Evolutionary conservation across 2,888 invertebrate genomes (phyloP).

Genomic region (Microplitis manilae): DNA sequence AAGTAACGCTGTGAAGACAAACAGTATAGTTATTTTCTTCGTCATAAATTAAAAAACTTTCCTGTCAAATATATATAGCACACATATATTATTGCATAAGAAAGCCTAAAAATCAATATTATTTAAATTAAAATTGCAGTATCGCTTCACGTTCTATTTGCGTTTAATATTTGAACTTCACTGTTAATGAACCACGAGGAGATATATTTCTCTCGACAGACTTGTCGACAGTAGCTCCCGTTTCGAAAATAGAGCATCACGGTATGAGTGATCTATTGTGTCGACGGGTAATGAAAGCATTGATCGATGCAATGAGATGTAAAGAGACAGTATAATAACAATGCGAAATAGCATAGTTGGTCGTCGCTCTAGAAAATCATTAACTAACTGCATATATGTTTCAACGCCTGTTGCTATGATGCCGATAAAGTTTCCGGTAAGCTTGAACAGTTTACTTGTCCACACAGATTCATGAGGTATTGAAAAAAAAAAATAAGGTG

Average conservation of each 20-base stretch:
- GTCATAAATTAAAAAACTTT: no score
- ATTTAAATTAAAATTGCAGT: constrained; percentile 8
- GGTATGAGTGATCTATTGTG: constrained; percentile 28
- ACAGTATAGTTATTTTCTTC: no score
- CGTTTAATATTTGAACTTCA: constrained; percentile 37
- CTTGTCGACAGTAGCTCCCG: constrained; percentile 16
- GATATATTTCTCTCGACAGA: constrained; percentile 21
- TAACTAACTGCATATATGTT: constrained; percentile 37
- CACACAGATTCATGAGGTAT: constrained; percentile 17
- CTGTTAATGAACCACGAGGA: constrained; percentile 37
- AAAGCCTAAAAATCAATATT: background rate
- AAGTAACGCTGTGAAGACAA: no score
- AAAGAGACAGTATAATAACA: constrained; percentile 9
- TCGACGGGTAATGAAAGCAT: constrained; percentile 26
- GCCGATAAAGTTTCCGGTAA: constrained; percentile 46
- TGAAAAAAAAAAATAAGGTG: background rate
- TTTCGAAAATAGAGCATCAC: constrained; percentile 37
- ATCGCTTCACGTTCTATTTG: constrained; percentile 34
- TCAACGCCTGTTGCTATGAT: constrained; percentile 53
- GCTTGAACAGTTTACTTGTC: constrained; percentile 36
- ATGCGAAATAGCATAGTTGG: constrained; percentile 22
- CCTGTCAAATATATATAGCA: background rate
- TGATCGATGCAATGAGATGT: constrained; percentile 26
- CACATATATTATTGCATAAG: background rate
- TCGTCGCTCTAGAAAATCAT: constrained; percentile 17